Evolutionary conservation across 2,888 invertebrate genomes (phyloP), one percentile per base, ranked within the genome.

Genomic region (Tortrix viridana): DNA sequence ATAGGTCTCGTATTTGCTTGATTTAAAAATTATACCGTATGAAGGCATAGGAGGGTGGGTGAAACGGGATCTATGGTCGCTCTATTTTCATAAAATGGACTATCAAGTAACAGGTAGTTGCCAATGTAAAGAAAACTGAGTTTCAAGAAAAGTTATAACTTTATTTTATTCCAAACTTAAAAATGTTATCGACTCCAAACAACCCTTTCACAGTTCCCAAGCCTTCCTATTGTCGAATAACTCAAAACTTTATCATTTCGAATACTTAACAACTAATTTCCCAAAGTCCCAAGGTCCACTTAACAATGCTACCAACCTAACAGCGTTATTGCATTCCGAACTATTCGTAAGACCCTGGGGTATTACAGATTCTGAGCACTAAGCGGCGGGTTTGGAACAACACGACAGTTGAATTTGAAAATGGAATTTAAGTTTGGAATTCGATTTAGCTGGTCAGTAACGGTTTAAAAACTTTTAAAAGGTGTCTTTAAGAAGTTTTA

Each of bases 251-350:
- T 52, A 62, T 62, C 62, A 37, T 57, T 62, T 12, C 14, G 41
- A 62, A 62, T 52, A 62, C 62, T 62, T 62, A 20, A 18, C 52
- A 57, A 62, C 38, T 62, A 62, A 62, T 57, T 47, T 49, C 26
- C 16, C n/a, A 37, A 50, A 62, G 61, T 49, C 61, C 41, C 19
- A 23, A 56, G 50, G 56, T 52, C 62, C 52, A 23, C 26, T 62
- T 52, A 57, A 62, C 56, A 49, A 56, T 61, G 41, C 22, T 55
- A 48, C 18, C 43, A 22, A 37, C 55, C 49, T 44, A 44, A 55
- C 55, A 5, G 32, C 43, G 43, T 50, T 58, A 50, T 50, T 58
- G 49, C 58, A 58, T 58, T 58, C 41, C 32, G 6, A 61, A 61
- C 61, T 61, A 61, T 55, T 49, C 32, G 19, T 43, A 49, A 55